Evolutionary conservation across 1,140 invertebrate species (phyloP), one percentile per base, ranked within the genome.

Genomic region (Samia ricini): DNA sequence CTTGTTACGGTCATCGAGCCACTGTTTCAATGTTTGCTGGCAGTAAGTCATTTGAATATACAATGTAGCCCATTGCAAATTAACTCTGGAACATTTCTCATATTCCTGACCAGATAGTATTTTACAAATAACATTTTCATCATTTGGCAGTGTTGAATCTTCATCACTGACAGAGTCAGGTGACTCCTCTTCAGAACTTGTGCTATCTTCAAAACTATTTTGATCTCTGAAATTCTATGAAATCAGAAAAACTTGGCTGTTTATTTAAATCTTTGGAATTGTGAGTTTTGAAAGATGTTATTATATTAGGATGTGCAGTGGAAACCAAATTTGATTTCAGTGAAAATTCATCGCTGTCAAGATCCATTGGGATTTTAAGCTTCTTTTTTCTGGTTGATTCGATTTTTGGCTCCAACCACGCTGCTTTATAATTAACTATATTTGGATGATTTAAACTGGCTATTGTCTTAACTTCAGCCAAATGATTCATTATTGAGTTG

Each of bases 41-140:
- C 95, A 96, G 22, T 94, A 91, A 36, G 95, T 93, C 96, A 97
- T 97, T 87, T 97, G 96, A 68, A 97, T 96, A 76, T 94, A 97
- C 4, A 97, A 79, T 24, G 93, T 94, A 0, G 93, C 93, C 90
- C 92, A 94, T 73, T 93, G 91, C 23, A 92, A 71, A 71, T 91
- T 91, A 0, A 89, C 78, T 42, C 85, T 74, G 0, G 89, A 89
- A 54, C 86, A 89, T 56, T 89, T 86, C 56, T 88, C 80, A 22
- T 79, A 90, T 36, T 88, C 76, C 10, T 74, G 73, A 36, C 63
- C 56, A 1, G 71, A 63, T 21, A 83, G 62, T 4, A 86, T 61
- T 26, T 85, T 87, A 60, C 82, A 85, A 0, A 90, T 50, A 0
- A 78, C 86, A 54, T 89, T 85, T 2, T 87, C 77, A 0, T 81